Evolutionary conservation across 92 coral and sea anemone genomes (phyloP), one percentile per base, ranked within the genome.

Genomic region (Hydrozoanthus gracilis): DNA sequence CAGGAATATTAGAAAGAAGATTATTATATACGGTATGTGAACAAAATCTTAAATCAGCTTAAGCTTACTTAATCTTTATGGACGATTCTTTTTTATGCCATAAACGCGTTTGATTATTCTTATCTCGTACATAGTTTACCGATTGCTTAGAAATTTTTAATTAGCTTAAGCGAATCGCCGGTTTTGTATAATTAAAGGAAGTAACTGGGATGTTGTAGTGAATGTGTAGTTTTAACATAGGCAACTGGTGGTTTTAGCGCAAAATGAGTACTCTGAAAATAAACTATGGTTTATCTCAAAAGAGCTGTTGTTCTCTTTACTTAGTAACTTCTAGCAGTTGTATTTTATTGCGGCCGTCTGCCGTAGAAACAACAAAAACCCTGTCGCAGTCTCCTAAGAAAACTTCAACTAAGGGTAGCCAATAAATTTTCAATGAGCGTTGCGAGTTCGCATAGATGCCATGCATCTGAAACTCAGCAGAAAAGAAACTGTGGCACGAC

Each of bases 401-500:
- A 65, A 64, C 46, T 80, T 65, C 69, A 80, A 27, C 2, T 27
- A 27, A 27, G 39, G 39, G 2, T 27, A 27, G 39, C 39, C 39
- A 27, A 27, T 27, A 27, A 27, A 27, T 27, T 27, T 0, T 27
- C 39, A 27, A 27, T 27, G 39, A 27, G 39, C 39, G 39, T 27
- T 27, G 39, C 39, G 39, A 27, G 39, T 0, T 27, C 39, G 39
- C 39, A 27, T 27, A 27, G 39, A 27, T 27, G 39, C 39, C 39
- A 27, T 2, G 2, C 39, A 8, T 74, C 16, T 74, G 10, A 80
- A 65, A 4, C 12, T 70, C 66, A 80, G 73, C 73, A 80, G 85
- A 80, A 64, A 65, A 80, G 72, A 13, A 80, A 80, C 15, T 80
- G 72, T 15, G 85, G 85, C 2, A 80, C 58, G 3, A 47, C 85